phyloP scores from a whole-genome alignment of 2,888 invertebrate genomes.

The Leptinotarsa tumamoca region DNA sequence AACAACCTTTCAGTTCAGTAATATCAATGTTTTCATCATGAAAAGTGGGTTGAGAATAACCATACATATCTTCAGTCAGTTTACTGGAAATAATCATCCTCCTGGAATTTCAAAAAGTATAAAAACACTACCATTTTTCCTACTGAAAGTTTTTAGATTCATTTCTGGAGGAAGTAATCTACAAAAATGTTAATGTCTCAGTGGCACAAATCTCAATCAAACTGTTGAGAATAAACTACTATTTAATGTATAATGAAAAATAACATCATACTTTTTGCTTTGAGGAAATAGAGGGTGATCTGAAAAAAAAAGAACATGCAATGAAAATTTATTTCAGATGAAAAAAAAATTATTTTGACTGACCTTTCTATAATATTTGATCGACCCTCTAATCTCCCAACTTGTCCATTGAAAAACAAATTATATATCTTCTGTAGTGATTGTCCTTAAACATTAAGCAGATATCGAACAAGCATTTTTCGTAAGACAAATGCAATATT shows the following conservation, averaged over 20 bases:
- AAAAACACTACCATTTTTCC: too few species aligned
- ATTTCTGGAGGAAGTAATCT: too few species aligned
- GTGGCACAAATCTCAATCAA: not conserved
- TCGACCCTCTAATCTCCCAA: not conserved
- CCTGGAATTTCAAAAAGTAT: too few species aligned
- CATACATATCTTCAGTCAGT: too few species aligned
- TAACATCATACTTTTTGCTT: constrained; percentile 6
- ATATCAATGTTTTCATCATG: too few species aligned
- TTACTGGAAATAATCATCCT: too few species aligned
- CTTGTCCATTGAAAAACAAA: constrained; percentile 1
- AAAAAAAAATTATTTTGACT: not conserved
- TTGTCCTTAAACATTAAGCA: constrained; percentile 55
- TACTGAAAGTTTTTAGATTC: too few species aligned
- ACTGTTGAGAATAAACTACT: not conserved
- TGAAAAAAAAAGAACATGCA: not conserved
- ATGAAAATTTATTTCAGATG: not conserved
- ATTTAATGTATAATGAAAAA: constrained; percentile 1
- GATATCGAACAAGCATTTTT: constrained; percentile 41
- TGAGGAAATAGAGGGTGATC: not conserved
- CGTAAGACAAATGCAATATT: constrained; percentile 17
- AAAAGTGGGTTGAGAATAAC: too few species aligned
- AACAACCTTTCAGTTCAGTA: too few species aligned
- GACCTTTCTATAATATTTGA: not conserved
- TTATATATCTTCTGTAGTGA: constrained; percentile 48
- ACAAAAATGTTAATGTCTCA: too few species aligned